These are phyloP conservation scores for Eutolmus rufibarbis DNA, from an alignment of 2,888 invertebrate genomes.

Conservation along the genomic window DNA sequence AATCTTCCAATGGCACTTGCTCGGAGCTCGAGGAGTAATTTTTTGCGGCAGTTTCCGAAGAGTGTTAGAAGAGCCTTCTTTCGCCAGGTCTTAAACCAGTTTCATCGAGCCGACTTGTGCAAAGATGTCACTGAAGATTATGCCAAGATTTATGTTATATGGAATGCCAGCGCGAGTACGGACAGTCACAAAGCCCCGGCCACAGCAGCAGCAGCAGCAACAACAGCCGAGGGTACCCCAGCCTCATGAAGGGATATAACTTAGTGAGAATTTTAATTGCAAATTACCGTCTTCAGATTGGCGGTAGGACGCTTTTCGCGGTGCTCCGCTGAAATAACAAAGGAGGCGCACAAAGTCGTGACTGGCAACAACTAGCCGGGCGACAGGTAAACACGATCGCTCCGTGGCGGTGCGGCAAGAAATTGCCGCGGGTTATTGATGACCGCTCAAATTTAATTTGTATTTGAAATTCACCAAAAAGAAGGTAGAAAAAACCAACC, in stretches of 20 bases:
- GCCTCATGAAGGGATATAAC: not conserved
- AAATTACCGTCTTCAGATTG: not conserved
- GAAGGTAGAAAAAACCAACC: not conserved
- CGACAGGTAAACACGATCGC: not conserved
- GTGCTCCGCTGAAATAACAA: conserved; percentile 1
- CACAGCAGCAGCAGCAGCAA: not conserved
- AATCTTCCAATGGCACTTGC: not conserved
- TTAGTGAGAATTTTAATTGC: conserved; percentile 30
- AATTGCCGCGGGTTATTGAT: not conserved
- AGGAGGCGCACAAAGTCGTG: not conserved
- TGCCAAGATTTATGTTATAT: conserved; percentile 31
- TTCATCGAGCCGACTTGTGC: not conserved
- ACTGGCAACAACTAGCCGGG: not conserved
- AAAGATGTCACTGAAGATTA: conserved; percentile 24
- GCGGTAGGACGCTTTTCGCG: not conserved
- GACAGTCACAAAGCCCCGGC: not conserved
- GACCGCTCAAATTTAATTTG: not conserved
- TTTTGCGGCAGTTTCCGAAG: not conserved
- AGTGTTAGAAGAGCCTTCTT: not conserved
- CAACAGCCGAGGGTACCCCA: not conserved
- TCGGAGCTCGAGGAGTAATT: not conserved
- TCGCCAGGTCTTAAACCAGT: not conserved
- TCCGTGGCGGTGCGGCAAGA: not conserved
- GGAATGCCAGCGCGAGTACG: not conserved
- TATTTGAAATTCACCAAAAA: not conserved